phyloP scores from a whole-genome alignment of 2,113 vertebrate genomes.

The Peucedramus taeniatus region DNA sequence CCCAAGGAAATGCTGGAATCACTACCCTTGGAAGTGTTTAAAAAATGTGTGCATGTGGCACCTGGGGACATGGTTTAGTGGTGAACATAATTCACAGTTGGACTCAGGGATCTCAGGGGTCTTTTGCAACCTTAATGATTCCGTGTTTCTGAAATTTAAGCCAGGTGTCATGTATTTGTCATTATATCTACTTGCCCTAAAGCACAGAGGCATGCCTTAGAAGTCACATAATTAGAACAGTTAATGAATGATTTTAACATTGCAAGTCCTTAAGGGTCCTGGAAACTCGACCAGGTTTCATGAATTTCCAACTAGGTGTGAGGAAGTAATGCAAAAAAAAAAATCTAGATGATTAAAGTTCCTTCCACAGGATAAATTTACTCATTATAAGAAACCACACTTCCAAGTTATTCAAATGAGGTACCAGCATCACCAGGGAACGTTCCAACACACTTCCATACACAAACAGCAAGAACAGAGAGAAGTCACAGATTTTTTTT shows the following conservation, averaged over 20 bases:
- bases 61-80: background rate
- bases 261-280: background rate
- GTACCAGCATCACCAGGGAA: background rate
- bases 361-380: background rate
- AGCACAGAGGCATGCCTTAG: background rate
- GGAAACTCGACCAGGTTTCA: background rate
- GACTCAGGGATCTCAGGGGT: background rate
- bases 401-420: background rate
- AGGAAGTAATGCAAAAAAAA: background rate
- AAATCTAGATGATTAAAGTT: background rate
- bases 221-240: conserved; percentile 16
- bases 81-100: background rate
- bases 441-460: background rate
- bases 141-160: background rate
- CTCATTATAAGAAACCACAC: background rate
- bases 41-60: background rate
- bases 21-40: background rate
- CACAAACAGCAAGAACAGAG: background rate
- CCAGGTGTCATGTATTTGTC: background rate
- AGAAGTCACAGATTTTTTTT: background rate
- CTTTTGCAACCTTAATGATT: background rate
- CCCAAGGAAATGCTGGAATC: background rate
- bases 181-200: background rate
- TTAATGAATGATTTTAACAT: conserved; percentile 23
- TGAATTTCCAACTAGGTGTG: background rate